Percentiles rank a stretch among this genome's conserved stretches.
Evolutionary conservation across 1,140 invertebrate species (phyloP).

Genomic region (Eumeta japonica): DNA sequence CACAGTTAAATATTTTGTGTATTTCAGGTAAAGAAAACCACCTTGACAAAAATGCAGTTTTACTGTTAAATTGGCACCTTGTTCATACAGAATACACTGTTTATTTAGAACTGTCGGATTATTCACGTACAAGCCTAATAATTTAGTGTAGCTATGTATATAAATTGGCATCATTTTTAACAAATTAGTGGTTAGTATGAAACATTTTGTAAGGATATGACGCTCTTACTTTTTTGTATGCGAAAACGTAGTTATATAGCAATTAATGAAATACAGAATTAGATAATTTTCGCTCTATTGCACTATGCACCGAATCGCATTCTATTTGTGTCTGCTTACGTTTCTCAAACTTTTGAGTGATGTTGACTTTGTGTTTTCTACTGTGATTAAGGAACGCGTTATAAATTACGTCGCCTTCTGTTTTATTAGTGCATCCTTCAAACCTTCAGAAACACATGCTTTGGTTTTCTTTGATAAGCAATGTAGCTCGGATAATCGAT

Average conservation of each 20-base stretch:
- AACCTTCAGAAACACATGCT: constrained; percentile 20
- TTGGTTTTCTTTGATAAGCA: constrained; percentile 2
- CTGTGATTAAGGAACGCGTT: constrained; percentile 26
- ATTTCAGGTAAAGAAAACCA: not conserved
- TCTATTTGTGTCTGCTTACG: constrained; percentile 47
- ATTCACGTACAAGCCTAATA: constrained; percentile 7
- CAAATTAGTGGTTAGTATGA: not conserved
- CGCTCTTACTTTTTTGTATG: constrained; percentile 1
- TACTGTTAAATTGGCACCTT: too few relatives aligned
- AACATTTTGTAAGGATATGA: constrained; percentile 2
- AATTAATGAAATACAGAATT: constrained; percentile 6
- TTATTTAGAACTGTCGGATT: constrained; percentile 4
- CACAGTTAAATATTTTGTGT: not conserved
- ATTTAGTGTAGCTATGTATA: constrained; percentile 4
- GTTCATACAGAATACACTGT: not conserved
- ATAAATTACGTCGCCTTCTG: constrained; percentile 23
- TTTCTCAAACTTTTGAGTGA: constrained; percentile 39
- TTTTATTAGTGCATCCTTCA: constrained; percentile 25
- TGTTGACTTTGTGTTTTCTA: constrained; percentile 14
- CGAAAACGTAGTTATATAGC: not conserved
- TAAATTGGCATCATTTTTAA: constrained; percentile 4
- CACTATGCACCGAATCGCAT: constrained; percentile 28
- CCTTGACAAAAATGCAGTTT: not conserved
- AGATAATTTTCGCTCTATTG: constrained; percentile 6
- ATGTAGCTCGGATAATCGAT: constrained; percentile 16